Percentiles rank a stretch among this genome's conserved stretches.
phyloP scores from a whole-genome alignment of 64 coral and sea anemone genomes.

The Stichodactyla mertensii region DNA sequence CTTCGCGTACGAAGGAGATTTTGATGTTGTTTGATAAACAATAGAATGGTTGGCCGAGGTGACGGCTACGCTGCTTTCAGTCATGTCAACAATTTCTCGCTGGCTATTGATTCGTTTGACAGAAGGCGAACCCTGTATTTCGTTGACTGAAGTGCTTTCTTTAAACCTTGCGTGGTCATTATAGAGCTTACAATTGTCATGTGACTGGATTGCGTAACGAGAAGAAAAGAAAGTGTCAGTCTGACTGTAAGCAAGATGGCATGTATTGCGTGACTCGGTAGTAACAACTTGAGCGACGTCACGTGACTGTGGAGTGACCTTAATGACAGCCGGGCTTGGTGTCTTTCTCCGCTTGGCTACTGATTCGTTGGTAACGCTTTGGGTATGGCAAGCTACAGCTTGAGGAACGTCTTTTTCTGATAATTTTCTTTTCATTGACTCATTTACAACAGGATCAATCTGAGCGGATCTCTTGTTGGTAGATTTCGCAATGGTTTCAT shows the following conservation, averaged over 20 bases:
- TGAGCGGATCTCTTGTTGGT: not conserved
- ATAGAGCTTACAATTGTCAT: not conserved
- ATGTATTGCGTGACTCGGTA: not conserved
- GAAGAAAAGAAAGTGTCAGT: not conserved
- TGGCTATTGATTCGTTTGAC: not conserved
- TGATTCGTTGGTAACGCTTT: not conserved
- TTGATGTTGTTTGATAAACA: not conserved
- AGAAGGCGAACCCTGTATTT: not conserved
- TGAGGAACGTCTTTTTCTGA: not conserved
- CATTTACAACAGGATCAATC: not conserved
- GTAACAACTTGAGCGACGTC: not conserved
- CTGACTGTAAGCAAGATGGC: not conserved
- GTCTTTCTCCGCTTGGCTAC: slow-evolving; percentile 18
- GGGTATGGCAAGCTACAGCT: not conserved
- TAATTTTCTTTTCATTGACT: not conserved
- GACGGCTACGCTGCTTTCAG: not conserved
- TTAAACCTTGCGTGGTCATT: not conserved
- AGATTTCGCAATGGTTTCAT: not conserved
- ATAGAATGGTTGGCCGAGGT: not conserved
- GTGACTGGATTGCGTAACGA: not conserved
- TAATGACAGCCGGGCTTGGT: slow-evolving; percentile 15
- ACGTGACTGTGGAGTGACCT: not conserved
- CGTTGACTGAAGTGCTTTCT: not conserved
- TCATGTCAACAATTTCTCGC: slow-evolving; percentile 3
- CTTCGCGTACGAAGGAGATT: slow-evolving; percentile 1